Evolutionary conservation across 2,113 vertebrate genomes (phyloP), one percentile per base, ranked within the genome.

Genomic region (Theristicus caerulescens): DNA sequence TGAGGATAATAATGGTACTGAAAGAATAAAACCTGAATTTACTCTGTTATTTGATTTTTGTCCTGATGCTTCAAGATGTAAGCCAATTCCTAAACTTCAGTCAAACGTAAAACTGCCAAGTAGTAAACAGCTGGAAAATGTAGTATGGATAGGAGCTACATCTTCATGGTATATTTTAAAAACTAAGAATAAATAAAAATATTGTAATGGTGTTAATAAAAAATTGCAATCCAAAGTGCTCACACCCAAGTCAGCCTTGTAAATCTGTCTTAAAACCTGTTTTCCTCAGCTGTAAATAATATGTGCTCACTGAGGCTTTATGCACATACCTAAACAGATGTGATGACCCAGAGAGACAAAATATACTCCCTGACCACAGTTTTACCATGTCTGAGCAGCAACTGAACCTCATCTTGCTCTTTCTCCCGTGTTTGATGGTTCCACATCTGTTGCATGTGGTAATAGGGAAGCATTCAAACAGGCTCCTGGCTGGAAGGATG

Each of bases 341-440:
- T 55, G 40, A 40, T 79, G 36, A 61, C 31, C 15, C 10, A 36
- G 34, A 47, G 61, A 84, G 38, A 82, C 16, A 82, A 84, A 82
- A 89, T 74, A 25, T 7, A 14, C 26, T 86, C 15, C 7, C 34
- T 46, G 16, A 71, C 34, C 14, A 13, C 19, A 17, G 34, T 66
- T 88, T 66, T 73, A 16, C 34, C n/a, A 16, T 7, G 3, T 55
- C 4, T 38, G n/a, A 86, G 26, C 44, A 83, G 72, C 38, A 86
- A 2, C 46, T 13, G 49, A 57, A 14, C 46, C 21, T 82, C 21
- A 9, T 69, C 16, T 72, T 88, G 38, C 42, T 52, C 0, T 0
- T 73, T 73, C 16, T 88, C 19, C 13, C 8, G 0, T 42, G n/a
- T 81, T 62, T 81, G 55, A 20, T 74, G 17, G 11, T 80, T 92